These are phyloP conservation scores for Calephelis perditalis DNA, from an alignment of 2,888 invertebrate species.

Conservation along the genomic window DNA sequence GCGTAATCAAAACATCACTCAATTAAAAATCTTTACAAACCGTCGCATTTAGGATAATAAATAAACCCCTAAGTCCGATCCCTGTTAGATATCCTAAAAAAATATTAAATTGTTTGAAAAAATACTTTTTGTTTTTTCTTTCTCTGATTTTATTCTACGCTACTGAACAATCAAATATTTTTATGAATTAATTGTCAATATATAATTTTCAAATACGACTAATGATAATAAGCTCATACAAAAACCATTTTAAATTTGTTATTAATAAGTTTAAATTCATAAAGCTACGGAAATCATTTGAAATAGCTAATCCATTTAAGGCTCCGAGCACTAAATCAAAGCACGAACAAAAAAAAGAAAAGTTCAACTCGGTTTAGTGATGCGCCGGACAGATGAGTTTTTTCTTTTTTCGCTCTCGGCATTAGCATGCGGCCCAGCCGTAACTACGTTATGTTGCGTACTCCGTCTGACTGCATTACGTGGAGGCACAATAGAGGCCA, in stretches of 20 bases:
- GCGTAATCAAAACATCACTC: too few relatives aligned
- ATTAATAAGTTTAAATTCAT: background rate
- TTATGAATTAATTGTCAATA: too few relatives aligned
- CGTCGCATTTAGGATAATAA: too few relatives aligned
- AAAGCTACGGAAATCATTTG: conserved; percentile 7
- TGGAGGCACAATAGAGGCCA: conserved; percentile 56
- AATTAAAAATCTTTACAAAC: too few relatives aligned
- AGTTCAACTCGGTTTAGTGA: conserved; percentile 26
- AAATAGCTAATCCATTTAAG: conserved; percentile 11
- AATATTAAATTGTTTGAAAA: too few relatives aligned
- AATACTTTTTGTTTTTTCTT: too few relatives aligned
- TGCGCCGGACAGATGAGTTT: conserved; percentile 34
- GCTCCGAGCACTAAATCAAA: conserved; percentile 23
- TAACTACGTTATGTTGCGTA: conserved; percentile 55
- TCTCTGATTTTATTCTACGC: too few relatives aligned
- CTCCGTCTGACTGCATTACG: conserved; percentile 42
- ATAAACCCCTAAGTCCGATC: too few relatives aligned
- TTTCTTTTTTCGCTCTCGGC: conserved; percentile 35
- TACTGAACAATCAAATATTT: too few relatives aligned
- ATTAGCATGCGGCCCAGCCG: conserved; percentile 66
- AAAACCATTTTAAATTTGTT: background rate
- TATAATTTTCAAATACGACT: too few relatives aligned
- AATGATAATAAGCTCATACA: background rate
- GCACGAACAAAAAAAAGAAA: conserved; percentile 27
- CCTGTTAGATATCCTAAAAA: too few relatives aligned